These are phyloP conservation scores for Standfussiana lucernea DNA, from an alignment of 2,888 invertebrate genomes.

Conservation along the genomic window DNA sequence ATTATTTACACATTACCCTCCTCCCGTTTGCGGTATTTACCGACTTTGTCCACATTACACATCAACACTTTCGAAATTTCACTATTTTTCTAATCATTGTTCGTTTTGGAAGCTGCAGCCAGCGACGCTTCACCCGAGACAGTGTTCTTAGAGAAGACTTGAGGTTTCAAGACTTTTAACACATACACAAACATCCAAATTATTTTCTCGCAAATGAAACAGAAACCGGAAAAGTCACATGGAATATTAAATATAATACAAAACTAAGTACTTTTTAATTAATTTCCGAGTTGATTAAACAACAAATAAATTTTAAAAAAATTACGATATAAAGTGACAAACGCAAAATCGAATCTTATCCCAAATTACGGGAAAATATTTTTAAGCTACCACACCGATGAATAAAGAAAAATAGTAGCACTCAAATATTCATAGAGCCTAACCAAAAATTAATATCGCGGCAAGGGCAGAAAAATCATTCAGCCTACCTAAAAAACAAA, in stretches of 20 bases:
- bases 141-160: slow-evolving; percentile 84
- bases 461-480: slow-evolving; percentile 17
- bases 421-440: slow-evolving; percentile 1
- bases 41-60: slow-evolving; percentile 75
- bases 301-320: not conserved
- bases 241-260: not conserved
- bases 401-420: not conserved
- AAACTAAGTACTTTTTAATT: not conserved
- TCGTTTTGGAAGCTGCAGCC: slow-evolving; percentile 73
- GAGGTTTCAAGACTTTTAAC: slow-evolving; percentile 46
- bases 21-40: slow-evolving; percentile 73
- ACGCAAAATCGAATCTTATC: not conserved
- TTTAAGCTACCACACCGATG: slow-evolving; percentile 20
- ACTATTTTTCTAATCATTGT: slow-evolving; percentile 78
- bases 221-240: not conserved
- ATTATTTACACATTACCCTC: slow-evolving; percentile 85
- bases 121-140: slow-evolving; percentile 88
- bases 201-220: slow-evolving; percentile 1
- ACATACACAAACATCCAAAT: not conserved
- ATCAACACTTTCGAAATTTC: slow-evolving; percentile 76
- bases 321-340: not conserved
- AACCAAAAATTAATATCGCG: not conserved
- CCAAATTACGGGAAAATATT: slow-evolving; percentile 2
- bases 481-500: not conserved
- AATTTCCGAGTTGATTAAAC: not conserved